These are phyloP conservation scores for Hydropotes inermis DNA, from an alignment of 2,113 vertebrate species.

Conservation along the genomic window DNA sequence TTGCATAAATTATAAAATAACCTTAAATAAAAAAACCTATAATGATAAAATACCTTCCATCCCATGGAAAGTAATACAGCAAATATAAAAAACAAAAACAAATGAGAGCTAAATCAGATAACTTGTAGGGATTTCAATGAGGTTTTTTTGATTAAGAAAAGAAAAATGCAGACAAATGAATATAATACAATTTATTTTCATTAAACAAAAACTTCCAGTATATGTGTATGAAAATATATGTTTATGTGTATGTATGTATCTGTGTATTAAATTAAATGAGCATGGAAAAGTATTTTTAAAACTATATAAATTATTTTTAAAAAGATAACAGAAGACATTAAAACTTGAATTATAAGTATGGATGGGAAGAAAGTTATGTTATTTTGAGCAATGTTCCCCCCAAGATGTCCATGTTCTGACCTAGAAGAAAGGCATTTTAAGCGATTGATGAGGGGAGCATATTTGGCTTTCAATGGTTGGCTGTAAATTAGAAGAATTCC, in stretches of 20 bases:
- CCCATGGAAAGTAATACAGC: neutral
- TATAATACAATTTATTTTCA: neutral
- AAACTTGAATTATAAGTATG: neutral
- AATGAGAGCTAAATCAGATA: neutral
- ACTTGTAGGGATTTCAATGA: neutral
- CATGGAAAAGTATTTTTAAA: neutral
- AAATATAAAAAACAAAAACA: neutral
- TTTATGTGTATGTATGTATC: neutral
- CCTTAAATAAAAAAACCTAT: neutral
- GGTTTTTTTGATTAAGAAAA: neutral
- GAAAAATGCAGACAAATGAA: neutral
- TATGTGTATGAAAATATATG: neutral
- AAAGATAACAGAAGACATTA: neutral
- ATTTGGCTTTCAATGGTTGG: neutral
- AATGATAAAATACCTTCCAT: neutral
- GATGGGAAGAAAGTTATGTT: neutral
- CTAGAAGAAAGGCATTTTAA: neutral
- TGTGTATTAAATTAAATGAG: neutral
- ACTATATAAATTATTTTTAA: neutral
- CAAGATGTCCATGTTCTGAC: neutral
- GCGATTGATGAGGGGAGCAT: neutral
- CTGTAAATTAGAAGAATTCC: neutral
- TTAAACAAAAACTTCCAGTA: neutral
- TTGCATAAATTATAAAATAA: neutral
- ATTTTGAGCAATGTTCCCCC: neutral